Percentiles rank a stretch among this genome's conserved stretches.
Conservation (phyloP, 1,140 invertebrate genomes). For the Drosophila micromelanica region DNA sequence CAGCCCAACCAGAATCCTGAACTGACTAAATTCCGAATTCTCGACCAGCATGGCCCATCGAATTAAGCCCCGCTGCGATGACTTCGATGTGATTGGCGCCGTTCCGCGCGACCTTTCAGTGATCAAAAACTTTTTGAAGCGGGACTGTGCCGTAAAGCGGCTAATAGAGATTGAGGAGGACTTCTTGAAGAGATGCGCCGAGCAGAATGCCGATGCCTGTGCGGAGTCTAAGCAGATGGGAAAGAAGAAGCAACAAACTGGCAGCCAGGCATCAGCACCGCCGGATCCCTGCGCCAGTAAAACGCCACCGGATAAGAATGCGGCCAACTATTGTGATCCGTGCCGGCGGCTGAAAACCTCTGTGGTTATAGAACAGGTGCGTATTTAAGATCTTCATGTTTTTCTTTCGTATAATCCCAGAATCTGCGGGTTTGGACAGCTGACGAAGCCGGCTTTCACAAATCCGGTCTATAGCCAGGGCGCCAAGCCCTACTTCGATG, state of each 20-base stretch:
- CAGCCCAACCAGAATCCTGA: neutral
- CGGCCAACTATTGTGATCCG: conserved; percentile 48
- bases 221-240: neutral
- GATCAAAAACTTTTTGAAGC: conserved; percentile 70
- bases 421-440: conserved; percentile 21
- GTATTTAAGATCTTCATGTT: neutral
- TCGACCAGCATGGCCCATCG: conserved; percentile 56
- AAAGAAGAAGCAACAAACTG: neutral
- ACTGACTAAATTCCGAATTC: conserved; percentile 33
- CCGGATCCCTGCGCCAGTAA: conserved; percentile 40
- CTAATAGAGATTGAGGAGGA: conserved; percentile 69
- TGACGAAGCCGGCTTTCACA: conserved; percentile 47
- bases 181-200: conserved; percentile 47
- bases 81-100: conserved; percentile 68
- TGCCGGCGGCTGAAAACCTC: conserved; percentile 57
- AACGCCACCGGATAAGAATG: conserved; percentile 7
- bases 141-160: conserved; percentile 66
- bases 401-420: too few relatives aligned
- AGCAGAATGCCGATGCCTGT: conserved; percentile 10
- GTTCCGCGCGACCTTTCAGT: conserved; percentile 68
- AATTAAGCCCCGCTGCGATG: conserved; percentile 53
- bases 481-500: conserved; percentile 61
- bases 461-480: conserved; percentile 43
- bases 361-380: conserved; percentile 62
- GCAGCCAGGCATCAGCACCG: neutral